Evolutionary conservation across 2,113 vertebrate species (phyloP).

Genomic region (Zosterops lateralis): DNA sequence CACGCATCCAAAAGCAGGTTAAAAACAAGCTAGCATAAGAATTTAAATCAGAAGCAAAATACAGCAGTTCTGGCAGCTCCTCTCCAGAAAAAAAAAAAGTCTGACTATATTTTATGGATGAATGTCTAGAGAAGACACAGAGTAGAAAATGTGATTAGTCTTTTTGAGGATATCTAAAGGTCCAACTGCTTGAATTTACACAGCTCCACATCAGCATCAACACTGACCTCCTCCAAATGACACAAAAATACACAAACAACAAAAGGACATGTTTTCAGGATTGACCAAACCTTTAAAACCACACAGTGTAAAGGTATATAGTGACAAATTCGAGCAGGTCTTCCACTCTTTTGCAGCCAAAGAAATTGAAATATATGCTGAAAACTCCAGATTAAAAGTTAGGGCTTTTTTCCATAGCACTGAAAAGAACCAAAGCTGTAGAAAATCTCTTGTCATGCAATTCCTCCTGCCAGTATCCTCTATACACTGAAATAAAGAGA

Average conservation of each 20-base stretch:
- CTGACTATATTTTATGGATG: not conserved
- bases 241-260: not conserved
- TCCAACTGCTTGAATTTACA: not conserved
- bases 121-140: not conserved
- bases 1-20: not conserved
- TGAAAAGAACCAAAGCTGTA: not conserved
- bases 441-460: not conserved
- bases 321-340: not conserved
- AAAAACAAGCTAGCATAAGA: not conserved
- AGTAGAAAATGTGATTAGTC: not conserved
- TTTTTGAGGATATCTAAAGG: not conserved
- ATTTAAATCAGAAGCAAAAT: not conserved
- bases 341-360: not conserved
- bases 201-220: not conserved
- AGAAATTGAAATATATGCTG: not conserved
- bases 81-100: not conserved
- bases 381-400: not conserved
- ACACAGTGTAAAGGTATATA: not conserved
- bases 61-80: not conserved
- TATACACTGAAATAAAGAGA: not conserved
- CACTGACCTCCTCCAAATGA: not conserved
- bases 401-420: fast-evolving
- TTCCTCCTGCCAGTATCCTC: not conserved
- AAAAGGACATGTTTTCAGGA: not conserved
- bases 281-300: not conserved